Evolutionary conservation across 23 tunicate genomes (phyloP).

Genomic region (Aplidium turbinatum): DNA sequence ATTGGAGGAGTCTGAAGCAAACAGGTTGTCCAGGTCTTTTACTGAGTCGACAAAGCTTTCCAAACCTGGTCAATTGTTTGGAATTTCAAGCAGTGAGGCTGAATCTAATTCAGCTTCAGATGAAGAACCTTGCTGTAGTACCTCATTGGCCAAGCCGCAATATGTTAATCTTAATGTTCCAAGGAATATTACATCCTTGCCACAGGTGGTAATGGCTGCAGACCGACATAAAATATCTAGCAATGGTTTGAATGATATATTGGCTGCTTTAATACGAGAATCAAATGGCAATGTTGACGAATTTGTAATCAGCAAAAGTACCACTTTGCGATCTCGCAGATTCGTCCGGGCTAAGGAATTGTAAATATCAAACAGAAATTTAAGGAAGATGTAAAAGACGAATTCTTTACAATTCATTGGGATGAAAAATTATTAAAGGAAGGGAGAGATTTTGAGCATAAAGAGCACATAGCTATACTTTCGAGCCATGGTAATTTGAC

Average conservation of each 20-base stretch:
- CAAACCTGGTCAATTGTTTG: no score
- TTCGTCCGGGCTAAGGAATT: no score
- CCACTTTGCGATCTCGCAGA: neutral
- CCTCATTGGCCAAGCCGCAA: no score
- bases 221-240: conserved; percentile 8
- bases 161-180: neutral
- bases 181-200: conserved; percentile 4
- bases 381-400: neutral
- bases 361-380: no score
- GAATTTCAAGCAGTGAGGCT: no score
- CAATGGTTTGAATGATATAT: conserved; percentile 1
- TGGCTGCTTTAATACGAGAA: conserved; percentile 9
- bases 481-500: neutral
- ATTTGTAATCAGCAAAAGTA: conserved; percentile 10
- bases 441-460: neutral
- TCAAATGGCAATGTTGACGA: neutral
- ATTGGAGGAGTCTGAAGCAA: no score
- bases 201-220: conserved; percentile 24
- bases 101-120: no score
- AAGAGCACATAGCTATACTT: neutral
- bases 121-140: no score
- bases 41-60: no score
- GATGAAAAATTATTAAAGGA: neutral
- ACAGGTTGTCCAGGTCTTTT: no score
- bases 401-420: conserved; percentile 3